These are phyloP conservation scores for Phalacrocorax pelagicus DNA, from an alignment of 2,113 vertebrate genomes.

Conservation along the genomic window DNA sequence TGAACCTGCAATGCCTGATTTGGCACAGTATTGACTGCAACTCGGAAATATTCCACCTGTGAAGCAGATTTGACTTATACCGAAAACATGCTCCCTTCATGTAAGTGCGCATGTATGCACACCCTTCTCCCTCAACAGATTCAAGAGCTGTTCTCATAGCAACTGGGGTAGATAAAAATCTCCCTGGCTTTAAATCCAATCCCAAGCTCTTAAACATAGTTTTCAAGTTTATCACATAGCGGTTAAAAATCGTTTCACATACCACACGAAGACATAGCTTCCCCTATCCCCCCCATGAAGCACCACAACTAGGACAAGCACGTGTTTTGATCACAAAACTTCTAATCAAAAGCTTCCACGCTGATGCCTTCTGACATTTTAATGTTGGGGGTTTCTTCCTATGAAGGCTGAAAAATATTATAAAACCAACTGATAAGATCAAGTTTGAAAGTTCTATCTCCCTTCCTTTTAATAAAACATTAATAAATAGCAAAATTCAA, in stretches of 20 bases:
- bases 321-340: neutral
- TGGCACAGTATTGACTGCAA: neutral
- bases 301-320: neutral
- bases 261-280: neutral
- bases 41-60: neutral
- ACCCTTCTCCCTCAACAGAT: neutral
- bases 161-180: neutral
- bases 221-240: neutral
- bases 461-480: neutral
- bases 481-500: neutral
- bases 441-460: neutral
- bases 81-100: neutral
- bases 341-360: neutral
- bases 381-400: neutral
- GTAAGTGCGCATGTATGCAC: accelerated
- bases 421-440: neutral
- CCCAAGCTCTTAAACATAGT: neutral
- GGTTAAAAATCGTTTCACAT: neutral
- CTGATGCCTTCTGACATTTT: neutral
- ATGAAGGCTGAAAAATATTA: neutral
- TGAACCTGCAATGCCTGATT: neutral
- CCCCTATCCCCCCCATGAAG: neutral
- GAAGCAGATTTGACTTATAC: neutral
- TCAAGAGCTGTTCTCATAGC: neutral
- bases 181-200: neutral